phyloP scores from a whole-genome alignment of 2,113 vertebrate species.

The Channa maculata region DNA sequence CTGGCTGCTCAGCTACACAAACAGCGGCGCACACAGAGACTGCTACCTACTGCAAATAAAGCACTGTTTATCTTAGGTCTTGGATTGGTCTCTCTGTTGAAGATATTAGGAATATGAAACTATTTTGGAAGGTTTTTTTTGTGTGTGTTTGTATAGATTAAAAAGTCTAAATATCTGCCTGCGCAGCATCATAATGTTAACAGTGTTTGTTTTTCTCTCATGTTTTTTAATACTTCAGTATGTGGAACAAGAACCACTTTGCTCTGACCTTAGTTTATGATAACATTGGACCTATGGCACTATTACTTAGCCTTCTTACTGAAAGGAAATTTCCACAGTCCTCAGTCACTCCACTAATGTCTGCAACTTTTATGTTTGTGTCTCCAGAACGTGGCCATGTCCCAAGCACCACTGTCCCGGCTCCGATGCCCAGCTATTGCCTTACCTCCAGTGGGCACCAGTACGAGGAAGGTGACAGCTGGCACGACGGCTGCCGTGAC shows the following conservation, averaged over 20 bases:
- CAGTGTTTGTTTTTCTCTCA: constrained; percentile 1
- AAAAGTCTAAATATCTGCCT: constrained; percentile 42
- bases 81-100: constrained; percentile 38
- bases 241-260: constrained; percentile 14
- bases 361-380: constrained; percentile 15
- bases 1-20: constrained; percentile 30
- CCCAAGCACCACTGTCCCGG: constrained; percentile 56
- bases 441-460: constrained; percentile 78
- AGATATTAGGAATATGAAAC: constrained; percentile 27
- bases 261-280: constrained; percentile 10
- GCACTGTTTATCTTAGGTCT: constrained; percentile 54
- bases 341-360: background rate
- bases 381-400: constrained; percentile 71
- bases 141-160: constrained; percentile 22
- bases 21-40: constrained; percentile 20
- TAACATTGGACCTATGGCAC: constrained; percentile 42
- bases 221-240: too few species aligned
- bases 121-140: constrained; percentile 49
- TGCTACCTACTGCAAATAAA: constrained; percentile 38
- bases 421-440: constrained; percentile 70
- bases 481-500: constrained; percentile 87
- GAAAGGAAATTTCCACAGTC: constrained; percentile 44
- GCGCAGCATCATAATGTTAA: constrained; percentile 16
- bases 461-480: constrained; percentile 81
- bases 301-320: constrained; percentile 16